A percentile compares a stretch with the other conserved stretches of the same genome.
phyloP scores from a whole-genome alignment of 2,797 vertebrate genomes.

The Holocentrus rufus region DNA sequence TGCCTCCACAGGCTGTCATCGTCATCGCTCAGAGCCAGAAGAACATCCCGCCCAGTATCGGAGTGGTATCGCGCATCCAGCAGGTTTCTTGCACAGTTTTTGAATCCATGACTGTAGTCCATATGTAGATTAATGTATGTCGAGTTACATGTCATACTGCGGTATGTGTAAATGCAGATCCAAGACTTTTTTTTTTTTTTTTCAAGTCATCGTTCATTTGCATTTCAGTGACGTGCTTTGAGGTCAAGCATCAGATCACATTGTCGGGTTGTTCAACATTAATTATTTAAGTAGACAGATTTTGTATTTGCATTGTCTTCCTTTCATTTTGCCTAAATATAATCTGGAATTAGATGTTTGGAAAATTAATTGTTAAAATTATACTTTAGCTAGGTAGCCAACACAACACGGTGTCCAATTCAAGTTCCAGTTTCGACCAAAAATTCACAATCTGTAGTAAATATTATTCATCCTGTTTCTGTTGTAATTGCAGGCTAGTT shows the following conservation, averaged over 20 bases:
- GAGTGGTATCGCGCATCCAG: slow-evolving; percentile 91
- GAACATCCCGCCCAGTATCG: slow-evolving; percentile 95
- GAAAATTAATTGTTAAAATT: no score
- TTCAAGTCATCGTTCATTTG: no score
- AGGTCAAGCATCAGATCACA: neutral
- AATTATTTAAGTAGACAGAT: neutral
- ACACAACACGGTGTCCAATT: no score
- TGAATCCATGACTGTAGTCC: neutral
- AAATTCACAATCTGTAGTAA: no score
- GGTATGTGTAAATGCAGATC: neutral
- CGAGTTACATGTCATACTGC: neutral
- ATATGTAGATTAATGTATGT: slow-evolving; percentile 3
- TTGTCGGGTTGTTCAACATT: neutral
- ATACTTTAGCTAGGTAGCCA: no score
- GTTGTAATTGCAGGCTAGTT: neutral
- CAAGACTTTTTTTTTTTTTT: no score
- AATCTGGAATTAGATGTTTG: no score
- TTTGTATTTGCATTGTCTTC: neutral
- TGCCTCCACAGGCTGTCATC: slow-evolving; percentile 83
- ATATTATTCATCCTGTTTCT: neutral
- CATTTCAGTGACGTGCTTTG: neutral
- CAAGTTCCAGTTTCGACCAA: no score
- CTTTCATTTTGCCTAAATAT: no score
- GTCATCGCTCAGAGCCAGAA: slow-evolving; percentile 86
- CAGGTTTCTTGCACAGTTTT: slow-evolving; percentile 67